These are phyloP conservation scores for Protodeltote pygarga DNA, from an alignment of 2,888 invertebrate species.

Conservation along the genomic window DNA sequence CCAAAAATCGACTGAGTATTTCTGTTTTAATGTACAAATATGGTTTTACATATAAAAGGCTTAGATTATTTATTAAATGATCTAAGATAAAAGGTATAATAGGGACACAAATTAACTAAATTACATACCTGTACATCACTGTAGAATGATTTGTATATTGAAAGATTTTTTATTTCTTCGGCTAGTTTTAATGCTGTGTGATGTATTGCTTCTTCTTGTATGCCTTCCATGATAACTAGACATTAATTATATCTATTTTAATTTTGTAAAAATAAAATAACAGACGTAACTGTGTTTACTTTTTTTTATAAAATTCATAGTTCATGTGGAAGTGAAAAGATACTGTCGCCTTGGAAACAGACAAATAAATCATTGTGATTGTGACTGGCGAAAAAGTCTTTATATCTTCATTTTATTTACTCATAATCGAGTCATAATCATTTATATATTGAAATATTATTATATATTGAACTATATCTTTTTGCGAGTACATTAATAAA, in stretches of 20 bases:
- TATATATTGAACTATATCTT: not conserved
- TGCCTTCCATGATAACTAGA: slow-evolving; percentile 77
- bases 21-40: no score
- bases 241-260: slow-evolving; percentile 55
- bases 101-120: no score
- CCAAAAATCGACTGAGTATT: no score
- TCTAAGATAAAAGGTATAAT: no score
- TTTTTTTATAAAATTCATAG: slow-evolving; percentile 72
- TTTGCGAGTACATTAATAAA: no score
- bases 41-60: no score
- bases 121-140: slow-evolving; percentile 92
- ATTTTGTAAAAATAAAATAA: slow-evolving; percentile 70
- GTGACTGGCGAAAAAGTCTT: slow-evolving; percentile 13
- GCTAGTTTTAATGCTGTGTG: slow-evolving; percentile 92
- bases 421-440: not conserved
- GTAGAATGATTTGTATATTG: slow-evolving; percentile 92
- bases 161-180: slow-evolving; percentile 92
- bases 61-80: no score
- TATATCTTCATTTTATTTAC: not conserved
- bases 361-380: slow-evolving; percentile 50
- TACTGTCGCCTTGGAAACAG: slow-evolving; percentile 66
- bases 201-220: slow-evolving; percentile 89
- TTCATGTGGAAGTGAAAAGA: slow-evolving; percentile 60
- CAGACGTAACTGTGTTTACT: slow-evolving; percentile 70
- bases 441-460: not conserved